These are phyloP conservation scores for Gallinago media DNA, from an alignment of 2,113 vertebrate species.

Conservation along the genomic window DNA sequence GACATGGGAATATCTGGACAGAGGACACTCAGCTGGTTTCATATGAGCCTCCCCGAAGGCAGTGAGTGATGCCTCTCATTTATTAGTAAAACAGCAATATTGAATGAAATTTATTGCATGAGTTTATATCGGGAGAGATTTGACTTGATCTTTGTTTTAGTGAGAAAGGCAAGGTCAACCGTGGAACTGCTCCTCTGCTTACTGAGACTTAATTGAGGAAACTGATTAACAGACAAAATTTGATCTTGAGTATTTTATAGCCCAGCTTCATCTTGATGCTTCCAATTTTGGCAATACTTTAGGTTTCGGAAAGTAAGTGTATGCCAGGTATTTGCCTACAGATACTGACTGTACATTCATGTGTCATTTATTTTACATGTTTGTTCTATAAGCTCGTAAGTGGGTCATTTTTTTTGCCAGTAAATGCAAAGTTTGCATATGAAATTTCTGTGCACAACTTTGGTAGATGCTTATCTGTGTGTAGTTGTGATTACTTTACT, in stretches of 20 bases:
- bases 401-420: fast-evolving
- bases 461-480: background rate
- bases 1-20: slow-evolving; percentile 78
- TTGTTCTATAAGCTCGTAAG: background rate
- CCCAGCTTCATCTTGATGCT: background rate
- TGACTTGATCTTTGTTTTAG: background rate
- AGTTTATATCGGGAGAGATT: background rate
- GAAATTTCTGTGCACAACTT: background rate
- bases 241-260: background rate
- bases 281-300: background rate
- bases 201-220: background rate
- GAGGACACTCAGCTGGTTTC: slow-evolving; percentile 47
- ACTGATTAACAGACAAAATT: background rate
- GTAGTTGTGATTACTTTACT: background rate
- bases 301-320: background rate
- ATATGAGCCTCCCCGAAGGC: background rate
- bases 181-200: background rate
- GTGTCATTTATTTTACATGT: background rate
- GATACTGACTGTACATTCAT: background rate
- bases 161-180: background rate
- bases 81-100: background rate
- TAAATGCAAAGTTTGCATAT: background rate
- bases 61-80: background rate
- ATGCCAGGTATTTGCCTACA: background rate
- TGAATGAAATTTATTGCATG: background rate